A percentile compares a stretch with the other conserved stretches of the same genome.
phyloP scores from a whole-genome alignment of 2,113 vertebrate species.

The Platycercus adscitus region DNA sequence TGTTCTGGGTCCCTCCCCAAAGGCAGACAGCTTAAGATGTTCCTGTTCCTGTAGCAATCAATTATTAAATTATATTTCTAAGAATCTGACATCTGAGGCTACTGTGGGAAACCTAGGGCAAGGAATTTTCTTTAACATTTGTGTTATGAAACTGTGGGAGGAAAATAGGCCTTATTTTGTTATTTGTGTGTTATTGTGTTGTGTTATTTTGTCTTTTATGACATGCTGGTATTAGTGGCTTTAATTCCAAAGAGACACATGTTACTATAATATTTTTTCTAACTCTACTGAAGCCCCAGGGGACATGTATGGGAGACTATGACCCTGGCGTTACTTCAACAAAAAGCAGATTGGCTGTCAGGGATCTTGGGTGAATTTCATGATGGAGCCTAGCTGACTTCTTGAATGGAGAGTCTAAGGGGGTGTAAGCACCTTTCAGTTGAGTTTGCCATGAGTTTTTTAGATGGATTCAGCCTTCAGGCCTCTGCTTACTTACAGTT shows the following conservation, averaged over 20 bases:
- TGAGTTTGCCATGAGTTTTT: not conserved
- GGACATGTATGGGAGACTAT: fast-evolving
- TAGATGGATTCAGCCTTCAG: not conserved
- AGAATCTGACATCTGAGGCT: not conserved
- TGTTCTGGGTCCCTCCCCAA: not conserved
- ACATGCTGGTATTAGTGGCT: not conserved
- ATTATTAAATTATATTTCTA: not conserved
- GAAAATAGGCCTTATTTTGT: not conserved
- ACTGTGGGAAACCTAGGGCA: not conserved
- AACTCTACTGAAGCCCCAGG: not conserved
- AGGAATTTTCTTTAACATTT: not conserved
- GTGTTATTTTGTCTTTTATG: not conserved
- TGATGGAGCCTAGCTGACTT: not conserved
- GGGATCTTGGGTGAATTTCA: not conserved
- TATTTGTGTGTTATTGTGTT: not conserved
- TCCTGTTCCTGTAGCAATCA: not conserved
- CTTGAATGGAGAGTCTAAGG: not conserved
- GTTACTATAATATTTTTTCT: not conserved
- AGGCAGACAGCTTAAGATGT: not conserved
- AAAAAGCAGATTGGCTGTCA: not conserved
- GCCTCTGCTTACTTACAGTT: not conserved
- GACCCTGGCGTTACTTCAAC: not conserved
- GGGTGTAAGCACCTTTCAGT: not conserved
- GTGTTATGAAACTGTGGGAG: not conserved
- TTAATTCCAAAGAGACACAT: not conserved